These are phyloP conservation scores for Neofelis nebulosa DNA, from an alignment of 2,113 vertebrate species.

Conservation along the genomic window DNA sequence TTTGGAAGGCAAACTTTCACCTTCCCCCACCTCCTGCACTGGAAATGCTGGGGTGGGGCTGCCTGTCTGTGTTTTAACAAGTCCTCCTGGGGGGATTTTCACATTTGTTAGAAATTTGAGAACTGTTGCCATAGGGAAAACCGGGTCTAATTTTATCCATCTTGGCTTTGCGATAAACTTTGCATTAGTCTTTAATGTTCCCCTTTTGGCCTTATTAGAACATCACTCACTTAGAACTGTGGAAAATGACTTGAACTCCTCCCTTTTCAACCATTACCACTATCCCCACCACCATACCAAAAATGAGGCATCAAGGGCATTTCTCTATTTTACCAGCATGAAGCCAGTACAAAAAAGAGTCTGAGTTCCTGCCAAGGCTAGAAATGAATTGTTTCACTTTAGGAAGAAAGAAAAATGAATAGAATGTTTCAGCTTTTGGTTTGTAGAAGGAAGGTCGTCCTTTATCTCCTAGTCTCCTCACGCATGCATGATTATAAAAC, in stretches of 20 bases:
- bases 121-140: background rate
- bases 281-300: background rate
- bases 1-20: background rate
- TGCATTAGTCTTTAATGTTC: background rate
- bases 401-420: background rate
- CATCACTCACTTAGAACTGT: background rate
- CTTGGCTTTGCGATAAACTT: background rate
- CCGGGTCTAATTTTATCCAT: background rate
- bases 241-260: background rate
- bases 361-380: background rate
- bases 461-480: background rate
- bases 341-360: background rate
- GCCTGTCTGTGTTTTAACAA: background rate
- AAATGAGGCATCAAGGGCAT: background rate
- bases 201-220: background rate
- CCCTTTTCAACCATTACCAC: background rate
- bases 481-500: background rate
- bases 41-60: background rate
- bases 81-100: background rate
- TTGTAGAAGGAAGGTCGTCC: background rate
- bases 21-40: background rate
- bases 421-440: conserved; percentile 14
- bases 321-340: background rate
- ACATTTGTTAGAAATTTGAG: background rate
- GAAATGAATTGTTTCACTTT: conserved; percentile 6